Evolutionary conservation across 1,140 invertebrate genomes (phyloP), one percentile per base, ranked within the genome.

Genomic region (Ruditapes philippinarum): DNA sequence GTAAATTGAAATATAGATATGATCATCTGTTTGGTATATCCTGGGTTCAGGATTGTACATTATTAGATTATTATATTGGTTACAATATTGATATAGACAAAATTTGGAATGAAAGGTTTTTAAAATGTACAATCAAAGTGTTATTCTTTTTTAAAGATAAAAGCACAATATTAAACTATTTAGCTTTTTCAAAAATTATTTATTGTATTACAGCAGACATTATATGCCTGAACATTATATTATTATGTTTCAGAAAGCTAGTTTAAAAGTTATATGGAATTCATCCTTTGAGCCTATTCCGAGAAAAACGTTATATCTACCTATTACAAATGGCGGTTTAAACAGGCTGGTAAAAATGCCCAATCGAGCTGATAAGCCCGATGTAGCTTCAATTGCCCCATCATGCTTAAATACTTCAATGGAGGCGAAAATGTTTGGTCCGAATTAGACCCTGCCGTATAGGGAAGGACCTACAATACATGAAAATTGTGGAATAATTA

Each of bases 21-120:
- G 89, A 93, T 78, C n/a, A n/a, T n/a, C n/a, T n/a, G n/a, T n/a
- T n/a, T n/a, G 90, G 89, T 14, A 91, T 93, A 31, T 82, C 85
- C 25, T 93, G 89, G 91, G 80, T 90, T 7, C 38, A 88, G 25
- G 87, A 70, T 22, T 40, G 73, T 45, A 91, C 85, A 82, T 79
- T 92, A 54, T 80, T 91, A 31, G 91, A 90, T 22, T 60, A 91
- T 57, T 22, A 49, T 19, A 89, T 91, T 88, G 92, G 91, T n/a
- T 78, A 87, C 60, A 22, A 78, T 60, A 38, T 85, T 31, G 79
- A 84, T 19, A 36, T 36, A 68, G 92, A 90, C 74, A 74, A 84
- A 45, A 49, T 88, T 76, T 92, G 90, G 91, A 42, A 65, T n/a
- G 76, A 82, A 17, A 28, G 87, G 60, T 88, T 82, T 40, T 31